phyloP scores from a whole-genome alignment of 2,888 invertebrate genomes.

The Thalpophila matura region DNA sequence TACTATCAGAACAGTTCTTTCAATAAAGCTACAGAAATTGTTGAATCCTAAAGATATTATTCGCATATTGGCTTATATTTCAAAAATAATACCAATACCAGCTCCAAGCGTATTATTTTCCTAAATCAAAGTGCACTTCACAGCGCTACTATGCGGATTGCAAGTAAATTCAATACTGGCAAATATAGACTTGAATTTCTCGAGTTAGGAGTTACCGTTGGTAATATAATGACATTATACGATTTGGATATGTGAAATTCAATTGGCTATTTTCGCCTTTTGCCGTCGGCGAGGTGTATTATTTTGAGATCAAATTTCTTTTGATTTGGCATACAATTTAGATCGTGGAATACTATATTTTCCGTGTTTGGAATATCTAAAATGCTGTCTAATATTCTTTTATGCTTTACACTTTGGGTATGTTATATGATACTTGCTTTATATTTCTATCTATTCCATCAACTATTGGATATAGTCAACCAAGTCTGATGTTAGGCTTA shows the following conservation, averaged over 20 bases:
- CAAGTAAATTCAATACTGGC: constrained; percentile 74
- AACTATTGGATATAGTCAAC: background rate
- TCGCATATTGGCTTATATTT: background rate
- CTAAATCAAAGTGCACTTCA: constrained; percentile 54
- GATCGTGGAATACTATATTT: constrained; percentile 5
- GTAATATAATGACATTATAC: constrained; percentile 70
- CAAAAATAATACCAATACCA: constrained; percentile 29
- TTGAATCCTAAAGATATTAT: background rate
- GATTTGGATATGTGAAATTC: constrained; percentile 53
- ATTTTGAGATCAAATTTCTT: constrained; percentile 33
- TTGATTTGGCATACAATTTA: constrained; percentile 25
- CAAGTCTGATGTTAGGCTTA: background rate
- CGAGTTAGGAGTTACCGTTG: constrained; percentile 62
- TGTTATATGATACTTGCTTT: background rate
- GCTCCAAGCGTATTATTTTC: constrained; percentile 47
- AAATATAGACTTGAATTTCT: constrained; percentile 75
- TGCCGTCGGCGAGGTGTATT: constrained; percentile 27
- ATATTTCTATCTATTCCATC: background rate
- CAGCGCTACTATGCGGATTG: constrained; percentile 62
- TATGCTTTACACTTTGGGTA: constrained; percentile 3
- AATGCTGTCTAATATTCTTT: constrained; percentile 19
- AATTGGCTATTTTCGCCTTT: constrained; percentile 54
- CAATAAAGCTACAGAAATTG: background rate
- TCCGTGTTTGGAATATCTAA: constrained; percentile 4
- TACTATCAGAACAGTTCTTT: background rate